Base-by-base conservation (phyloP, 1,140 invertebrate species). In the Drosophila ercepeae region DNA sequence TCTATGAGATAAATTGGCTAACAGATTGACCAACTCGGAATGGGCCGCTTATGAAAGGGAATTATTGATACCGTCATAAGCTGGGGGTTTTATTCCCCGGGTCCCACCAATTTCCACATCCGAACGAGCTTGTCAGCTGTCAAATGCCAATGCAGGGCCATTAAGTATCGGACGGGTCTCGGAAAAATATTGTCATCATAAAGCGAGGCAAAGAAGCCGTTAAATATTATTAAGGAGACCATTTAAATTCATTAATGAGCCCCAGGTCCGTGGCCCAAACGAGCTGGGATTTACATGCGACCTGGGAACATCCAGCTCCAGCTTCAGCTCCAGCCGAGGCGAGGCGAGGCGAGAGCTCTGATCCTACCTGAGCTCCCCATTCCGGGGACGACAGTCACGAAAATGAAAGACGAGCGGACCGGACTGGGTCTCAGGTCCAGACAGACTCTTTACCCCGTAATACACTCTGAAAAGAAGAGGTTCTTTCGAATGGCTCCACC, bases 201-300 rank as follows among this genome's bases (percentile, higher is more conserved):
- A 90, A 90, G 84, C 84, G 83, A 64, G 89, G 89, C 89, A 89
- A 83, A 81, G 89, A 84, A 88, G 89, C 89, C 89, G 89, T 90
- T 90, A 89, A 90, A 90, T 90, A 90, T 90, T 90, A 90, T 88
- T 88, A 90, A 90, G 84, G 86, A 89, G 82, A 81, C 89, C 81
- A 90, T 90, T 90, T 90, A 90, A 90, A 90, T 88, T 89, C 89
- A 90, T 90, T 90, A 90, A 90, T 90, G 89, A 90, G 89, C 79
- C 60, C 32, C 18, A 25, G 42, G 48, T 51, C 67, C 39, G 34
- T 9, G 21, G 54, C 42, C 39, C 69, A 50, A 74, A 52, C 70
- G 50, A 64, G 71, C 59, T 73, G 50, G 63, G 60, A 82, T 82
- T 82, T 82, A 82, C 78, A 82, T 82, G 75, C 68, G 74, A 72